These are phyloP conservation scores for Platanista minor DNA, from an alignment of 2,113 vertebrate species.

Conservation along the genomic window DNA sequence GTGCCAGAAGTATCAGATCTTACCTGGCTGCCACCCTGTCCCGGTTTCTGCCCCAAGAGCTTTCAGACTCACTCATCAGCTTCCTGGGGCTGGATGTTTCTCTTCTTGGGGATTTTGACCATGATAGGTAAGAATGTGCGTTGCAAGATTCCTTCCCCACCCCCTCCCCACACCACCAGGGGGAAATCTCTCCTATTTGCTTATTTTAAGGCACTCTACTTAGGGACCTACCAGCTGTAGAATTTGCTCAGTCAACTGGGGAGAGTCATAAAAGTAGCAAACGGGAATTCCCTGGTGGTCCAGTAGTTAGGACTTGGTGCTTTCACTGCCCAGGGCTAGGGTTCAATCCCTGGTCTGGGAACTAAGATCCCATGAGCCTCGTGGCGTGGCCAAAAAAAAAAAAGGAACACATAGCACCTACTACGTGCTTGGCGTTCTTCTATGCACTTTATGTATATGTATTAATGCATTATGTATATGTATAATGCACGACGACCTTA, in stretches of 20 bases:
- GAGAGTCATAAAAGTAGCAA: not conserved
- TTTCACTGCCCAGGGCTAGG: not conserved
- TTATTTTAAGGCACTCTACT: not conserved
- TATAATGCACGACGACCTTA: not conserved
- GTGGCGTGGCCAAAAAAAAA: not conserved
- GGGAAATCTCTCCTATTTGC: not conserved
- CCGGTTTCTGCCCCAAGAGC: not conserved
- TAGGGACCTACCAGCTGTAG: not conserved
- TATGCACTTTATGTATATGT: not conserved
- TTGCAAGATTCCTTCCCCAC: not conserved
- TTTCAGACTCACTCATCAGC: not conserved
- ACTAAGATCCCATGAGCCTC: not conserved
- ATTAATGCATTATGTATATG: too few species aligned
- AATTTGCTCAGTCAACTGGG: not conserved
- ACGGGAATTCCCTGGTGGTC: not conserved
- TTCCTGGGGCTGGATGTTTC: not conserved
- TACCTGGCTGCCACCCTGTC: not conserved
- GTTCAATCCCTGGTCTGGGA: not conserved
- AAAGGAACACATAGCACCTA: not conserved
- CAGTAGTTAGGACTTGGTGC: not conserved
- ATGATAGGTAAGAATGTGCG: not conserved
- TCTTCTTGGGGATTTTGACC: not conserved
- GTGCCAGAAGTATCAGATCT: not conserved
- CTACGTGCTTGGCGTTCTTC: not conserved
- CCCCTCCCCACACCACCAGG: not conserved